Evolutionary conservation across 2,113 vertebrate species (phyloP), one percentile per base, ranked within the genome.

Genomic region (Cranoglanis bouderius): DNA sequence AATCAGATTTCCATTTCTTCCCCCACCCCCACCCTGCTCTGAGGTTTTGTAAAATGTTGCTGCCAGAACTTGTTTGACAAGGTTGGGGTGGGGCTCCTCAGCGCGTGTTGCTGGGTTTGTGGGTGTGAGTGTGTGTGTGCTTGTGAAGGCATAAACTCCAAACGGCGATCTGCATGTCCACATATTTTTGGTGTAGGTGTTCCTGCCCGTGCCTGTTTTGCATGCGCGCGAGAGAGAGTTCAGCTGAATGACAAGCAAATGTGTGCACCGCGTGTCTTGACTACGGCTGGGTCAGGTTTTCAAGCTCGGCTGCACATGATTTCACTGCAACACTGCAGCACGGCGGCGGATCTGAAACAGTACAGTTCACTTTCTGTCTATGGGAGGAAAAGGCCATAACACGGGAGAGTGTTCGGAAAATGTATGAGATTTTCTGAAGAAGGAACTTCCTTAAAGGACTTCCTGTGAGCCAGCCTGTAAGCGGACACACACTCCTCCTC

Each of bases 1-100:
- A 84, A 43, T 70, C 35, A 87, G 59, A 88, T 85, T 61, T 75
- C 24, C 49, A 81, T 84, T 88, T 74, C 59, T 78, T 46, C 35
- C 63, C 46, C 55, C 26, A 51, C 55, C 81, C 43, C 61, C 53
- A 67, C 67, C 49, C 38, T 43, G 32, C 43, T 59, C 82, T 59
- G 32, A 78, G 78, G 90, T 82, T 86, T 91, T 77, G 84, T 80
- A 88, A 90, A 91, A 93, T 2, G 38, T 88, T 92, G 92, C 89
- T 94, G 94, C 93, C 91, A 92, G 93, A 95, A 96, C 95, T 95
- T 95, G 95, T 95, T 95, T 92, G 94, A 93, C 95, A 70, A 92
- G 94, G 91, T 94, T 89, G 93, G 92, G 91, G 90, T 94, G 88
- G 93, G 95, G 94, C 89, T 87, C 77, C 21, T 87, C 38, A 72